Percentiles rank a stretch among this genome's conserved stretches.
Conservation (phyloP, 2,797 vertebrate genomes). For the Tokudaia tokunoshimensis region DNA sequence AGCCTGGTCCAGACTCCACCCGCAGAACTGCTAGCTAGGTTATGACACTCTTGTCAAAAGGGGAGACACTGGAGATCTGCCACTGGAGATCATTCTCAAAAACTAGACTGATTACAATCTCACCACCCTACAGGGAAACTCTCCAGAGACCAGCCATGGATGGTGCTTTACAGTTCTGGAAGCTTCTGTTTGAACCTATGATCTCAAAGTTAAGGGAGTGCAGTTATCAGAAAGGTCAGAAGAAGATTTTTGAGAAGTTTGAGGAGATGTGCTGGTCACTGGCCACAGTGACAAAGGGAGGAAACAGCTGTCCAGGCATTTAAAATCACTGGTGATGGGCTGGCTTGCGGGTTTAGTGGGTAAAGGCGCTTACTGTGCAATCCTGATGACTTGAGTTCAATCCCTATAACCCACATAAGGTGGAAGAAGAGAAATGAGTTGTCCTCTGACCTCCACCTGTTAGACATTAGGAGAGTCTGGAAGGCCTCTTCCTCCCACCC, state of each 20-base stretch:
- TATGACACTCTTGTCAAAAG: neutral
- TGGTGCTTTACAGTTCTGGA: neutral
- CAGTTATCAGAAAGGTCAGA: neutral
- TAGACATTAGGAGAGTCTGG: neutral
- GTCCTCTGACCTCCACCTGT: neutral
- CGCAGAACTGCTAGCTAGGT: neutral
- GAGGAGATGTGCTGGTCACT: neutral
- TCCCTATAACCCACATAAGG: neutral
- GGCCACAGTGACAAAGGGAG: neutral
- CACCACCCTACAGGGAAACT: neutral
- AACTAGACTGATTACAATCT: neutral
- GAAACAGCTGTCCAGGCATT: neutral
- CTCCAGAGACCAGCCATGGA: neutral
- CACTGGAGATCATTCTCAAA: constrained; percentile 31
- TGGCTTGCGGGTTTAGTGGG: neutral
- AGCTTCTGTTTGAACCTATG: neutral
- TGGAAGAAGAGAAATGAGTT: neutral
- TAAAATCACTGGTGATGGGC: neutral
- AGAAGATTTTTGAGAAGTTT: neutral
- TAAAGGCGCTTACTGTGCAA: neutral
- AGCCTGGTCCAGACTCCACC: neutral
- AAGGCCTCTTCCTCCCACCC: neutral
- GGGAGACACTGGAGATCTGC: neutral
- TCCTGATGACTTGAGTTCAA: neutral
- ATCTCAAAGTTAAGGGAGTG: constrained; percentile 15